Percentiles rank a stretch among this genome's conserved stretches.
phyloP scores from a whole-genome alignment of 1,140 invertebrate species.

The Wiebesia pumilae region DNA sequence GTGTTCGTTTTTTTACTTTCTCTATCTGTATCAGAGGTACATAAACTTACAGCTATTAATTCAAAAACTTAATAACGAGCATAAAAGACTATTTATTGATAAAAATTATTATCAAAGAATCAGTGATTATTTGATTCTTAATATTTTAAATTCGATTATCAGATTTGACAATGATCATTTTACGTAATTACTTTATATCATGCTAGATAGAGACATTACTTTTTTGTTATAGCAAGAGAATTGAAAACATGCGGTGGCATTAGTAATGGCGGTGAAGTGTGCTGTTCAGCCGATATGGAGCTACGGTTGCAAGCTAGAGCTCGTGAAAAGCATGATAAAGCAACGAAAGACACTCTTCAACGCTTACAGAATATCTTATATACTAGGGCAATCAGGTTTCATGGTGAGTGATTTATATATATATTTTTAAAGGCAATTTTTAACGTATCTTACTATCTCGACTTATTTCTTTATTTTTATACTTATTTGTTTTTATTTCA shows the following conservation, averaged over 20 bases:
- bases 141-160: too few species aligned
- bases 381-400: conserved; percentile 68
- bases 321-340: conserved; percentile 72
- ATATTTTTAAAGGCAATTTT: background rate
- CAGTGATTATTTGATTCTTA: too few species aligned
- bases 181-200: background rate
- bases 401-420: conserved; percentile 65
- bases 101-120: too few species aligned
- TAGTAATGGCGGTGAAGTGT: conserved; percentile 71
- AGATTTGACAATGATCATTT: too few species aligned
- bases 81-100: too few species aligned
- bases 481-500: too few species aligned
- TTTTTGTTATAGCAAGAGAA: conserved; percentile 68
- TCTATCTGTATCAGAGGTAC: too few species aligned
- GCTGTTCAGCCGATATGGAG: conserved; percentile 73
- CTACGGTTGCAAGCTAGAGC: conserved; percentile 68
- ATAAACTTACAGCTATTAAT: too few species aligned
- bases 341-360: conserved; percentile 69
- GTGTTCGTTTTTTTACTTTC: too few species aligned
- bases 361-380: conserved; percentile 68
- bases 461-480: too few species aligned
- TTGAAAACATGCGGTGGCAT: conserved; percentile 71
- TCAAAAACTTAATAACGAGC: too few species aligned
- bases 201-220: background rate
- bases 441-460: too few species aligned